Conservation (phyloP, 2,113 vertebrate species). For the Mormyrus lacerda region DNA sequence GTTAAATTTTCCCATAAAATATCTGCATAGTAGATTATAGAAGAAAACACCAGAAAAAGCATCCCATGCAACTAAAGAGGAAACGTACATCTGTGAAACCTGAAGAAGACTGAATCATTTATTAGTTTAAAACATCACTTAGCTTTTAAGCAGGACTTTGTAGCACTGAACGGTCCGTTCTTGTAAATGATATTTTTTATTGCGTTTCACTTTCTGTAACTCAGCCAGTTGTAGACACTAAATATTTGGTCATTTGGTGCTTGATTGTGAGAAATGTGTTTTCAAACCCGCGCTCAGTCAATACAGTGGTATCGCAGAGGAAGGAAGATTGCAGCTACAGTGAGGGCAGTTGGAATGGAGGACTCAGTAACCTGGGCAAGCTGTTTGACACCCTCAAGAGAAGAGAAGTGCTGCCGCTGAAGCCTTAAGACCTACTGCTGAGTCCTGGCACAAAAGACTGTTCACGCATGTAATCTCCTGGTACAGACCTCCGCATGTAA, state of each 20-base stretch:
- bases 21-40: background rate
- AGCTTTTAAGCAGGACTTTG: conserved; percentile 28
- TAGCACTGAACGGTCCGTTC: conserved; percentile 10
- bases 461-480: background rate
- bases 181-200: conserved; percentile 21
- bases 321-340: background rate
- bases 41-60: background rate
- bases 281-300: background rate
- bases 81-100: background rate
- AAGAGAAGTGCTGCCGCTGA: background rate
- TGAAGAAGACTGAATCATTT: conserved; percentile 25
- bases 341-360: background rate
- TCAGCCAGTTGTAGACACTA: background rate
- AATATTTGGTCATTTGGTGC: conserved; percentile 9
- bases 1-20: background rate
- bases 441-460: background rate
- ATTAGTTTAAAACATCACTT: conserved; percentile 25
- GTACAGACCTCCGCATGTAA: background rate
- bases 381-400: background rate
- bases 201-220: conserved; percentile 20
- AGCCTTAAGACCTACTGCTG: background rate
- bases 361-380: background rate
- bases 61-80: background rate
- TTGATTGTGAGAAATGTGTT: background rate
- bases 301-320: background rate